Evolutionary conservation across 2,797 vertebrate genomes (phyloP).

Genomic region (Hoplostethus atlanticus): DNA sequence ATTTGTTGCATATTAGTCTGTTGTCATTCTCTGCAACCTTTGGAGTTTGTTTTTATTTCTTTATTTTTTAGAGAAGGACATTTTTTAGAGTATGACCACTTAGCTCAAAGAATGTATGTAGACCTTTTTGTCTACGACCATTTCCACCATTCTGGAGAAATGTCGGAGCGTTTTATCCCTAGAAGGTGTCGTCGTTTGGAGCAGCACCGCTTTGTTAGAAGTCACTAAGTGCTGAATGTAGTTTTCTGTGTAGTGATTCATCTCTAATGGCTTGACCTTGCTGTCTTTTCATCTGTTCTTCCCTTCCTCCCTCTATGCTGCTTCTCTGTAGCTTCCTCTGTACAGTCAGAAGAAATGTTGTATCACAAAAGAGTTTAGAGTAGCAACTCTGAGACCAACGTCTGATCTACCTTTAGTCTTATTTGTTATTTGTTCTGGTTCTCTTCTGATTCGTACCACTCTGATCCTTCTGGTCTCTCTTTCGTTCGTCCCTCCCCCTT

Average conservation of each 20-base stretch:
- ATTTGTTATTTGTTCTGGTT: background rate
- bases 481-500: background rate
- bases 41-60: background rate
- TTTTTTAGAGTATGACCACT: background rate
- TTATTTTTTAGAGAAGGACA: too few relatives aligned
- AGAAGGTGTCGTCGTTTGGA: background rate
- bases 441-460: background rate
- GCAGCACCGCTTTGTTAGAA: background rate
- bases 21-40: too few relatives aligned
- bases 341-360: background rate
- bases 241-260: conserved; percentile 23
- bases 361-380: background rate
- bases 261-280: conserved; percentile 21
- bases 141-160: background rate
- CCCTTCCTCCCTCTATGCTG: background rate
- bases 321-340: conserved; percentile 7
- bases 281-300: background rate
- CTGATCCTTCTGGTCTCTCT: background rate
- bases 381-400: background rate
- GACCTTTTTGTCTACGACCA: background rate
- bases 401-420: background rate
- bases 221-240: conserved; percentile 11
- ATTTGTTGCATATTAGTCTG: too few relatives aligned
- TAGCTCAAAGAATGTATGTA: background rate
- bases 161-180: background rate